phyloP scores from a whole-genome alignment of 2,113 vertebrate species.

The Gorsachius goisagi region DNA sequence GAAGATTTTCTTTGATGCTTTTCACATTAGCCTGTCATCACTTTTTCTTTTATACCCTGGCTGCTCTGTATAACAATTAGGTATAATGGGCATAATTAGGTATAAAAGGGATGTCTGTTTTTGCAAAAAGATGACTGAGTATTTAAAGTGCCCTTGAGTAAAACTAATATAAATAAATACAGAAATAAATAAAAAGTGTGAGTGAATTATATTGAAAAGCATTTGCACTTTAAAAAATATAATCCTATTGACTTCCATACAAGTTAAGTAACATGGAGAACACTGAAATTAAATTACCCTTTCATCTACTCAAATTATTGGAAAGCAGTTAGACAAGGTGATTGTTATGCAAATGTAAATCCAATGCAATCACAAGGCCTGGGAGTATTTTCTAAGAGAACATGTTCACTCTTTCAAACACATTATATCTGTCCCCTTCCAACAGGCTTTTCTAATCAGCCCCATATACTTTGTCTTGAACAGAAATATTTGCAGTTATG shows the following conservation, averaged over 20 bases:
- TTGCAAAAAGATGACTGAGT: neutral
- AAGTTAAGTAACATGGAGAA: neutral
- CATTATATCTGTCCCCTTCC: neutral
- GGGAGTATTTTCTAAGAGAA: neutral
- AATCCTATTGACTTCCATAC: neutral
- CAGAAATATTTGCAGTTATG: neutral
- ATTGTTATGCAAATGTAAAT: conserved; percentile 3
- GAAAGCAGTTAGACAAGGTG: neutral
- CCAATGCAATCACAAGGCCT: neutral
- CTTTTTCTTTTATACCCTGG: neutral
- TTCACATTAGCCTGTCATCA: neutral
- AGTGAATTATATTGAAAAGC: neutral
- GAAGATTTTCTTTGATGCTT: neutral
- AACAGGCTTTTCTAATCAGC: neutral
- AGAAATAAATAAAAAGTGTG: neutral
- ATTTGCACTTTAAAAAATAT: neutral
- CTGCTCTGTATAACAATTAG: neutral
- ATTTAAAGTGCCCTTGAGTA: neutral
- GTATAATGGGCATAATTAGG: neutral
- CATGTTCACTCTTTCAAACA: neutral
- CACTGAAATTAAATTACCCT: neutral
- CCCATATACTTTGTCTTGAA: neutral
- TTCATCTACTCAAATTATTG: neutral
- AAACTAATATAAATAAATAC: neutral
- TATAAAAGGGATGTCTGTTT: neutral